Evolutionary conservation across 2,797 vertebrate genomes (phyloP).

Genomic region (Anniella stebbinsi): DNA sequence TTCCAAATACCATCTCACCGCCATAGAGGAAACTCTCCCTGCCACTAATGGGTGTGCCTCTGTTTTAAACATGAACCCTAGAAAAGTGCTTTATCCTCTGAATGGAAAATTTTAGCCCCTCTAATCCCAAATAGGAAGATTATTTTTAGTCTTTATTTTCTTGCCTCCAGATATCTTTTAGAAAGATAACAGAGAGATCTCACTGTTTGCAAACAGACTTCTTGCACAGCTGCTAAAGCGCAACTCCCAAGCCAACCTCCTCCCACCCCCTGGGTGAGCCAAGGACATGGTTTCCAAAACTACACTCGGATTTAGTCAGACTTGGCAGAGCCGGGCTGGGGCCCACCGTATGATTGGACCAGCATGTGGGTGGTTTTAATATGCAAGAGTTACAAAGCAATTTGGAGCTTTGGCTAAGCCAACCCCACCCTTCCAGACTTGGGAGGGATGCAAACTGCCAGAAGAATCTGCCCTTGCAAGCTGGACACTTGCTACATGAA

Average conservation of each 20-base stretch:
- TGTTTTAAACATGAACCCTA: neutral
- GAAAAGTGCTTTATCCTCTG: neutral
- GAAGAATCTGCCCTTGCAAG: slow-evolving; percentile 15
- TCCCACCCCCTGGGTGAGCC: neutral
- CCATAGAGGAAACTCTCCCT: neutral
- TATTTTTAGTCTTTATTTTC: neutral
- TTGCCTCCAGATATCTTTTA: neutral
- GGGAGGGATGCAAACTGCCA: neutral
- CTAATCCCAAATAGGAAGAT: neutral
- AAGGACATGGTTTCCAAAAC: slow-evolving; percentile 23
- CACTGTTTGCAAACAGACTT: neutral
- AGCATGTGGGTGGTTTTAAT: slow-evolving; percentile 24
- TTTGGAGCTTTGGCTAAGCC: slow-evolving; percentile 22
- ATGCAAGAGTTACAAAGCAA: slow-evolving; percentile 25
- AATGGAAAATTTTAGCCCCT: neutral
- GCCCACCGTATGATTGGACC: slow-evolving; percentile 1
- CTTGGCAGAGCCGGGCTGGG: slow-evolving; percentile 7
- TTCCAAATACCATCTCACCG: neutral
- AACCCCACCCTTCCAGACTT: slow-evolving; percentile 6
- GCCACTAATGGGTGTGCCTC: neutral
- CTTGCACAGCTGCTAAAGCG: neutral
- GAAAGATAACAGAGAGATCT: neutral
- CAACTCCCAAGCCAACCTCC: neutral
- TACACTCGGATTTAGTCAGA: slow-evolving; percentile 11
- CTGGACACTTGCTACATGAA: slow-evolving; percentile 1